These are phyloP conservation scores for Diabrotica balteata DNA, from an alignment of 2,888 invertebrate species.

Conservation along the genomic window DNA sequence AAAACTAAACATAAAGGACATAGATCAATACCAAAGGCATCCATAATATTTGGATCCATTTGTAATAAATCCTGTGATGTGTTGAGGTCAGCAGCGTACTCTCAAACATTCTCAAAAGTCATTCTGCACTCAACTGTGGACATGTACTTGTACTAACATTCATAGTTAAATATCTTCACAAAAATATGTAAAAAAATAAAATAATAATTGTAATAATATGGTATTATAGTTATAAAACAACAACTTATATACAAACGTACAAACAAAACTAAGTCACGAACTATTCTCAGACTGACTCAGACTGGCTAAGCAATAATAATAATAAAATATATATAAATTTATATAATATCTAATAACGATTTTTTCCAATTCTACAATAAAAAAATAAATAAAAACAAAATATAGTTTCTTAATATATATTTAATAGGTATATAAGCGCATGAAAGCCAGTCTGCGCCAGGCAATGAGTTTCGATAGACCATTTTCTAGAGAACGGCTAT, in stretches of 20 bases:
- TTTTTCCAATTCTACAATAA: constrained; percentile 59
- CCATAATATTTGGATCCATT: too few species aligned
- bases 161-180: constrained; percentile 63
- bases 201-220: constrained; percentile 61
- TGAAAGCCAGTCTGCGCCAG: constrained; percentile 46
- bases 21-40: too few species aligned
- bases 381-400: constrained; percentile 62
- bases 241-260: constrained; percentile 61
- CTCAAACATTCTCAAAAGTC: constrained; percentile 61
- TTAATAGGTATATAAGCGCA: constrained; percentile 53
- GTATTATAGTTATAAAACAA: constrained; percentile 62
- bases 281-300: constrained; percentile 50
- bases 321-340: constrained; percentile 59
- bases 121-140: constrained; percentile 59
- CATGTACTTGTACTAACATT: constrained; percentile 62
- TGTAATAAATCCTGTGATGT: not conserved
- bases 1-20: too few species aligned
- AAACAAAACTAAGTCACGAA: constrained; percentile 57
- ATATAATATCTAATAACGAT: constrained; percentile 57
- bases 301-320: constrained; percentile 49
- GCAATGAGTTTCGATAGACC: constrained; percentile 38
- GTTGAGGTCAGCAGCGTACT: constrained; percentile 38
- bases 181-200: constrained; percentile 64
- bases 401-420: constrained; percentile 55
- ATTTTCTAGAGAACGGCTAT: not conserved